Conservation (phyloP, 2,888 invertebrate genomes). For the Polydrusus tereticollis region DNA sequence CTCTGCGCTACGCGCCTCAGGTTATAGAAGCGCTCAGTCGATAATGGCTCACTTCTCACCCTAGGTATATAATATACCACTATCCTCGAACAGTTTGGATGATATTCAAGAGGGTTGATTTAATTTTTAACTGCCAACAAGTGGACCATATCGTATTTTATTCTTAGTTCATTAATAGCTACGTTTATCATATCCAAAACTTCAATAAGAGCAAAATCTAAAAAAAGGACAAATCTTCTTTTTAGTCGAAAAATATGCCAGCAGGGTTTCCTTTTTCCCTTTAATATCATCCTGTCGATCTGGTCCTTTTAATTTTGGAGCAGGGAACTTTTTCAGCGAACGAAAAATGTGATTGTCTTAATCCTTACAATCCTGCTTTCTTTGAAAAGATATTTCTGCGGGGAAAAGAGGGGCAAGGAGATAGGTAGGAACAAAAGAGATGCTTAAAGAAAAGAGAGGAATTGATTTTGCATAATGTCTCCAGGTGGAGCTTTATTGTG, state of each 20-base stretch:
- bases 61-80: no score
- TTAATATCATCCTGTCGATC: slow-evolving; percentile 49
- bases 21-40: no score
- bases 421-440: slow-evolving; percentile 60
- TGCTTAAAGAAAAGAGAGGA: slow-evolving; percentile 62
- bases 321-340: slow-evolving; percentile 47
- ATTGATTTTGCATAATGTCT: slow-evolving; percentile 71
- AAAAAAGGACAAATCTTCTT: slow-evolving; percentile 28
- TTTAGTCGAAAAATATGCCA: slow-evolving; percentile 29
- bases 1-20: no score
- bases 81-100: no score
- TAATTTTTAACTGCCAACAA: no score
- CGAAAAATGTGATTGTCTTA: slow-evolving; percentile 61
- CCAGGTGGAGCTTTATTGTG: slow-evolving; percentile 66
- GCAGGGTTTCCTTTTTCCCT: slow-evolving; percentile 37
- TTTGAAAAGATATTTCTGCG: slow-evolving; percentile 51
- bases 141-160: no score
- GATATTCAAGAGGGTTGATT: no score
- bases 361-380: slow-evolving; percentile 64
- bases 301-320: slow-evolving; percentile 47
- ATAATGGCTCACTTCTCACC: no score
- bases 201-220: not conserved
- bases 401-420: slow-evolving; percentile 24
- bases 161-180: not conserved
- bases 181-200: not conserved